Conservation (phyloP, 1,140 invertebrate species). For the Coelopa frigida region DNA sequence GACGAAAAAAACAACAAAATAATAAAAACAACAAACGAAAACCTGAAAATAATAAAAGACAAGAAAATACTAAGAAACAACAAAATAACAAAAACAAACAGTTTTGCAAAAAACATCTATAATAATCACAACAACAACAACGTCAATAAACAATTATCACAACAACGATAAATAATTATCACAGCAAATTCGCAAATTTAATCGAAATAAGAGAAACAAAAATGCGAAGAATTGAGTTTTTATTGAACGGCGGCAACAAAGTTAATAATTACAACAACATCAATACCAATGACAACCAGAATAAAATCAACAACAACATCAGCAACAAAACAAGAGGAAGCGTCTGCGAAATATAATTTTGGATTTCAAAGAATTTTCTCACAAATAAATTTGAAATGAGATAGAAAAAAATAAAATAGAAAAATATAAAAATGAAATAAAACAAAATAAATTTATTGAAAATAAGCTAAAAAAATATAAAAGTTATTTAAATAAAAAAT, state of each 20-base stretch:
- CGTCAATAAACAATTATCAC: slow-evolving; percentile 27
- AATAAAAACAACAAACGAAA: slow-evolving; percentile 1
- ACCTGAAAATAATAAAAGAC: background rate
- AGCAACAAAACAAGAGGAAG: too few species aligned
- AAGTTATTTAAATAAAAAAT: too few species aligned
- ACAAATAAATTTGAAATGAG: too few species aligned
- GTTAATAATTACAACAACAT: slow-evolving; percentile 4
- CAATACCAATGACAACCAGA: background rate
- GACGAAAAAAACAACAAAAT: slow-evolving; percentile 2
- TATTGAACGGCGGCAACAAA: background rate
- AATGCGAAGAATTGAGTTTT: slow-evolving; percentile 18
- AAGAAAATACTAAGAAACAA: background rate
- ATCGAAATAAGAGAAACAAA: slow-evolving; percentile 16
- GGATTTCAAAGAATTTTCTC: too few species aligned
- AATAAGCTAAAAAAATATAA: too few species aligned
- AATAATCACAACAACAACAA: slow-evolving; percentile 40
- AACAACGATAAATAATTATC: slow-evolving; percentile 16
- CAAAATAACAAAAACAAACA: slow-evolving; percentile 18
- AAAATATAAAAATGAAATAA: too few species aligned
- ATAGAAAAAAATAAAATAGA: too few species aligned
- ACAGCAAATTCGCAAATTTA: slow-evolving; percentile 18
- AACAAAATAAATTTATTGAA: too few species aligned
- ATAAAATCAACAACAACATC: background rate
- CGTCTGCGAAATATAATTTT: too few species aligned
- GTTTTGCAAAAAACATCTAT: slow-evolving; percentile 22